Base-by-base conservation (phyloP, 2,888 invertebrate genomes). In the Ormia ochracea region DNA sequence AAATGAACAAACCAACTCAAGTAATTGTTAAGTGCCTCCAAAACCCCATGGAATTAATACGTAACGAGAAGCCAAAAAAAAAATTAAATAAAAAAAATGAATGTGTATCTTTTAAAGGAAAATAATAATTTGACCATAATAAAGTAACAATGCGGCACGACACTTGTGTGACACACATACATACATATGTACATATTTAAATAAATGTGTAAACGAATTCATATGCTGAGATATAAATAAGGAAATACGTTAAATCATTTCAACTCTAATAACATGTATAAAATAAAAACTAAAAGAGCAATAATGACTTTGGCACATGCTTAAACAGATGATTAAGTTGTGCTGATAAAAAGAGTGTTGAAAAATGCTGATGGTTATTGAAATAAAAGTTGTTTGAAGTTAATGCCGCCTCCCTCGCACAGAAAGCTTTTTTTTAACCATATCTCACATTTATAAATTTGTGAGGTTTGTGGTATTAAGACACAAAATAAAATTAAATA, bases 271-370 rank as follows among this genome's bases (percentile, higher is more conserved):
- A 56, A 73, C 36, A 70, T 41, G 7, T 21, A 26, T 58, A 58
- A 17, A 61, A n/a, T 14, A 31, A 41, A 72, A 63, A 26, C 23
- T 43, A 41, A 23, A 63, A 36, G 63, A 63, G 28, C 43, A 66
- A 61, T 68, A 80, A 76, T 72, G 68, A 54, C 54, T 76, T 72
- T 70, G 72, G 75, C 80, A 80, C 72, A 72, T 76, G 80, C 76
- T 72, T 21, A 75, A 66, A 66, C 70, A 75, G 36, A 68, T 43
- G 80, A 76, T 80, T 76, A 72, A 70, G 61, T 45, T 65, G 48
- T 54, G n/a, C 28, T 61, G 75, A 76, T 74, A 79, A 69, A 50
- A 74, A 61, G 26, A 38, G 23, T 72, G 70, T 59, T 50, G 48
- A 76, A 48, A 58, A 63, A 41, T 65, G 41, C 58, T 69, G 33